Evolutionary conservation across 2,888 invertebrate species (phyloP), one percentile per base, ranked within the genome.

Genomic region (Ectemnius cavifrons): DNA sequence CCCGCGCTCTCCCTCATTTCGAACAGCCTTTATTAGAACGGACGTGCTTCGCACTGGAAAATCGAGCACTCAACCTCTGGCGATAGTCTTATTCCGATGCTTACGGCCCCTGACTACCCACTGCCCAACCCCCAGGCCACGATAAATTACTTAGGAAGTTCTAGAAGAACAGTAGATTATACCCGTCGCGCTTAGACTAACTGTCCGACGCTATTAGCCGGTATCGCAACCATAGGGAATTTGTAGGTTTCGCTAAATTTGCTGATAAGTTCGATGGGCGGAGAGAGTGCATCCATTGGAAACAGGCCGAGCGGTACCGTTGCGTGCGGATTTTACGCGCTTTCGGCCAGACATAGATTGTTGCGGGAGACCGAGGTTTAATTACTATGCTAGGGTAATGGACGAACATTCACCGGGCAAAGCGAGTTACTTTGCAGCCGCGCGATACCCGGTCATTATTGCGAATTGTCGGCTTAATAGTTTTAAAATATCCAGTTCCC

Each of bases 321-420:
- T 75, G 69, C 67, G 63, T 69, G 80, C 71, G 73, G 80, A 82
- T 82, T 83, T 82, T 84, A 78, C 77, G 73, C 73, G 66, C 72
- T 63, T 72, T 63, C 63, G 78, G 59, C 78, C 76, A 78, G 77
- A 75, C 75, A 73, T 71, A 78, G 83, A 84, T 83, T 77, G 83
- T 78, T 83, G 82, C 71, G 84, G 83, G 71, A 77, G 72, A 84
- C 82, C 83, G 70, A 79, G 73, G 80, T 82, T 84, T 83, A 82
- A 83, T 83, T 84, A 79, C 83, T 73, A 67, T 60, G 77, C 76
- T 78, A 70, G 73, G 52, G 71, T 78, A 81, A 77, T 79, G 77
- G 77, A 79, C 71, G 76, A 76, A 79, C 81, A 74, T 83, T 83
- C 76, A 71, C 75, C 64, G 37, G 46, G 37, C 76, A 11, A 8